These are phyloP conservation scores for Sisor rabdophorus DNA, from an alignment of 2,113 vertebrate genomes.

Conservation along the genomic window DNA sequence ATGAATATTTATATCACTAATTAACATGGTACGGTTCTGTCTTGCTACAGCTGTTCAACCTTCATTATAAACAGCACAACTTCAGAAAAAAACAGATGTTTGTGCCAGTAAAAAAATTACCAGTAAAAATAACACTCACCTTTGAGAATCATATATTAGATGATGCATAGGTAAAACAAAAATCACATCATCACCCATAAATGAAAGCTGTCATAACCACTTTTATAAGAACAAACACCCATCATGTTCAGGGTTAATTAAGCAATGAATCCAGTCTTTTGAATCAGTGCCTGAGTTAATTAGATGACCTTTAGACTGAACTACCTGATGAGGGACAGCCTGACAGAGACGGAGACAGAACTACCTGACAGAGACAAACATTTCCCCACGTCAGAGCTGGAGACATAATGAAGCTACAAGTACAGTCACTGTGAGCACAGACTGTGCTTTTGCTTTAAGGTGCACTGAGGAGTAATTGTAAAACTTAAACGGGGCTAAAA, in stretches of 20 bases:
- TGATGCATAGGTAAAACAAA: not conserved
- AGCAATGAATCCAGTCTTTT: conserved; percentile 45
- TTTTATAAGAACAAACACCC: conserved; percentile 15
- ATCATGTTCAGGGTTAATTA: conserved; percentile 41
- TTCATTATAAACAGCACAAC: not conserved
- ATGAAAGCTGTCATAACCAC: conserved; percentile 16
- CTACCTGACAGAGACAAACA: conserved; percentile 21
- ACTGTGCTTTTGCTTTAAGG: not conserved
- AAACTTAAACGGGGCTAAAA: not conserved
- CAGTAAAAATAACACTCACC: not conserved
- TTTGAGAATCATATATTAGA: too few relatives aligned
- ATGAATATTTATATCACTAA: too few relatives aligned
- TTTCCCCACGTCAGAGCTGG: conserved; percentile 2
- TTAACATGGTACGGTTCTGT: not conserved
- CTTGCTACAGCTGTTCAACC: not conserved
- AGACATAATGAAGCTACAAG: conserved; percentile 4
- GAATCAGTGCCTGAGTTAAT: conserved; percentile 45
- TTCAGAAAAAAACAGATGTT: not conserved
- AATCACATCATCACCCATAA: conserved; percentile 19
- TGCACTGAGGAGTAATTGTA: not conserved
- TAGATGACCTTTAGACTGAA: conserved; percentile 45
- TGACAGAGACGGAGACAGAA: conserved; percentile 20
- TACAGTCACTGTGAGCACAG: not conserved
- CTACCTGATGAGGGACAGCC: conserved; percentile 41
- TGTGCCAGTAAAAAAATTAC: too few relatives aligned